These are phyloP conservation scores for Chiloscyllium punctatum DNA, from an alignment of 2,797 vertebrate species.

Conservation along the genomic window DNA sequence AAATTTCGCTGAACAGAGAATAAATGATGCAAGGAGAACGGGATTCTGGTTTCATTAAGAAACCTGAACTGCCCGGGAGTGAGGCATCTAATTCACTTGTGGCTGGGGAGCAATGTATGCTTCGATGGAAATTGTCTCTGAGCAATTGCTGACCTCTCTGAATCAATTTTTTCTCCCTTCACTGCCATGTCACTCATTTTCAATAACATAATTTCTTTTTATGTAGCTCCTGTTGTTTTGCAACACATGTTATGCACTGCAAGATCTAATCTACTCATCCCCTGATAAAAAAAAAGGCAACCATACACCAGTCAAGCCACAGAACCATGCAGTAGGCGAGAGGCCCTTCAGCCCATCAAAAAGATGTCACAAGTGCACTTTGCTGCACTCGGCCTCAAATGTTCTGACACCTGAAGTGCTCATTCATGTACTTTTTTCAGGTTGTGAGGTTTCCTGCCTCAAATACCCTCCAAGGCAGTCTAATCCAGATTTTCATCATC, in stretches of 20 bases:
- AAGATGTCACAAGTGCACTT: too few species aligned
- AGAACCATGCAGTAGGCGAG: too few species aligned
- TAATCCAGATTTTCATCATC: too few species aligned
- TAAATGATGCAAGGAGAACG: background rate
- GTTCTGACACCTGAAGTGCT: too few species aligned
- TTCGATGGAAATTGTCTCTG: background rate
- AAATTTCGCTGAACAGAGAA: background rate
- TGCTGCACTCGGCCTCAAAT: too few species aligned
- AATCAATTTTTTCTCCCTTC: background rate
- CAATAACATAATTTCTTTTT: background rate
- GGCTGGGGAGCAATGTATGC: background rate
- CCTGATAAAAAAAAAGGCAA: too few species aligned
- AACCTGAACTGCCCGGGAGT: background rate
- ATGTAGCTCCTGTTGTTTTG: too few species aligned
- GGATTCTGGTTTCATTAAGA: conserved; percentile 1
- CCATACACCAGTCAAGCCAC: too few species aligned
- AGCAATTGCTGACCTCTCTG: background rate
- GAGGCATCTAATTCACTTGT: background rate
- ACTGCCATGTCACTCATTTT: background rate
- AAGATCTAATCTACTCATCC: background rate
- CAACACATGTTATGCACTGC: background rate
- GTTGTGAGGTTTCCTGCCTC: too few species aligned
- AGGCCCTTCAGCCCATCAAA: too few species aligned
- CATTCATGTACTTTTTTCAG: too few species aligned
- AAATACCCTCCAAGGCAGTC: too few species aligned